Evolutionary conservation across 2,797 vertebrate genomes (phyloP), one percentile per base, ranked within the genome.

Genomic region (Eutrigla gurnardus): DNA sequence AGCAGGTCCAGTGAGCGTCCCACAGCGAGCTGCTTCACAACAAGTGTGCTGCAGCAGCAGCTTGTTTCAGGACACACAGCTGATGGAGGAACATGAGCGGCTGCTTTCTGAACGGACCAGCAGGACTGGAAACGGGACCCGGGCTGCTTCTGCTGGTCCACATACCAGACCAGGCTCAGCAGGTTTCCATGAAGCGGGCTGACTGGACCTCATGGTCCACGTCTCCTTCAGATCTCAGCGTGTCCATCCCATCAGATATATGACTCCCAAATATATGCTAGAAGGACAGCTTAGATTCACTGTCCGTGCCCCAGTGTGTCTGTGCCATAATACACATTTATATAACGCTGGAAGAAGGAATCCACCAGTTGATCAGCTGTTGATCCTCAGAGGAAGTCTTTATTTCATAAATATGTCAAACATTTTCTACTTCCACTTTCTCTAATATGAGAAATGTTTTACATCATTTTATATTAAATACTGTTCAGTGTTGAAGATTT

Each of bases 71-170:
- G 33, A 15, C 66, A 59, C 67, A 32, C 67, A 49, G 67, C 55
- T 49, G 67, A 40, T 18, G 42, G 45, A 61, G 57, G 65, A 46
- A 17, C 57, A 17, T 54, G 1, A 60, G 25, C 12, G 3, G n/a
- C 61, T 65, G 64, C 39, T 67, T 75, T 53, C 42, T 64, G 0
- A 62, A 63, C 8, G 18, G 57, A 10, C 5, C 40, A 3, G 39
- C 58, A 11, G 65, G 50, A 18, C 65, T 54, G 49, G 54, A 4
- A 32, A 60, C 4, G 42, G 73, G 72, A 39, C 40, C 2, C 73
- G 46, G 58, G 73, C 65, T 62, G 65, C 65, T 62, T 33, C 33
- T 62, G 57, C 37, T 40, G 49, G 53, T 62, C 65, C 57, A 1
- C 47, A 7, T 9, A 25, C 5, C 45, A 75, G 47, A 68, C 57